These are phyloP conservation scores for Andrena trimmerana DNA, from an alignment of 2,888 invertebrate genomes.

Conservation along the genomic window DNA sequence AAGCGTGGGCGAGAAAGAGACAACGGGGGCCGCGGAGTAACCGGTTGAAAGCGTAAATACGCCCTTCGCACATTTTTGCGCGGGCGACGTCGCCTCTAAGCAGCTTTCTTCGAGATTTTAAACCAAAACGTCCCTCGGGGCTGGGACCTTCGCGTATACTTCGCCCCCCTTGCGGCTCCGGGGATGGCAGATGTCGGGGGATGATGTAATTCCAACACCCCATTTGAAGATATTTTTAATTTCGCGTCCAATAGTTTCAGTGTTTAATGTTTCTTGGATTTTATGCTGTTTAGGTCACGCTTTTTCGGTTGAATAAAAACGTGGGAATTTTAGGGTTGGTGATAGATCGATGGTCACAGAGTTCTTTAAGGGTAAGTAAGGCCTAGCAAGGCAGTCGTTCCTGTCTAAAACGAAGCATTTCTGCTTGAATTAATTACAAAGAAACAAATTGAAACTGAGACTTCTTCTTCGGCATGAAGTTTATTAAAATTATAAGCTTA, in stretches of 20 bases:
- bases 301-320: too few relatives aligned
- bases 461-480: too few relatives aligned
- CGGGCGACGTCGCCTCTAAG: conserved; percentile 78
- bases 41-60: conserved; percentile 67
- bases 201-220: neutral
- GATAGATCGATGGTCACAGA: too few relatives aligned
- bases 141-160: conserved; percentile 45
- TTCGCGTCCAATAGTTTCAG: neutral
- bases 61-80: conserved; percentile 70
- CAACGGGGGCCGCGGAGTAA: conserved; percentile 1
- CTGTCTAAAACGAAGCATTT: too few relatives aligned
- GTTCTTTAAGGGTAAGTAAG: too few relatives aligned
- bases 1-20: conserved; percentile 24
- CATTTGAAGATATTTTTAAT: neutral
- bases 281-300: too few relatives aligned
- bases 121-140: conserved; percentile 80
- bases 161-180: conserved; percentile 28
- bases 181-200: neutral
- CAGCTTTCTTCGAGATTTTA: conserved; percentile 81
- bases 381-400: too few relatives aligned
- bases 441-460: too few relatives aligned
- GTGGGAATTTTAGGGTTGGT: too few relatives aligned
- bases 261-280: too few relatives aligned
- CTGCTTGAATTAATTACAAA: too few relatives aligned
- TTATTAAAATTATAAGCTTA: too few relatives aligned